Evolutionary conservation across 2,888 invertebrate species (phyloP), one percentile per base, ranked within the genome.

Genomic region (Flexamia atlantica): DNA sequence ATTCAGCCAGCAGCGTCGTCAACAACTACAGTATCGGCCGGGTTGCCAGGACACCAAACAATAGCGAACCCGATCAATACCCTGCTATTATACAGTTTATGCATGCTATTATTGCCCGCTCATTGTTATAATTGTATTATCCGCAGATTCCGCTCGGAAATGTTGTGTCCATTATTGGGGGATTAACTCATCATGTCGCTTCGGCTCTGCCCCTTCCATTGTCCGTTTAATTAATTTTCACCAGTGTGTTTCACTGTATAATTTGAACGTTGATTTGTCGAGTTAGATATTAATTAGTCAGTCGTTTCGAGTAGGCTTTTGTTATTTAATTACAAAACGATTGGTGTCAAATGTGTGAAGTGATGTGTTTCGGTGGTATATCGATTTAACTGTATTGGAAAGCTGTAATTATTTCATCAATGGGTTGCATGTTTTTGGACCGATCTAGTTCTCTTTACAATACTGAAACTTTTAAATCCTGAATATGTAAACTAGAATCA

Each of bases 91-190:
- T 79, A 79, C 79, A 79, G 79, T 79, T 53, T 57, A 79, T 79
- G 53, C 79, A 79, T 57, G 79, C 57, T 57, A 57, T 79, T 72
- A 72, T 20, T 23, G 40, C 32, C 14, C 57, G 57, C 20, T 72
- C 36, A 79, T 79, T 57, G 79, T 79, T 79, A 32, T 79, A 79
- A 79, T 79, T 79, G 79, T 79, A 79, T 79, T 79, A 79, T 17
- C 79, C 57, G 20, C 79, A 30, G 32, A 57, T 53, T 57, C 57
- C 79, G 57, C 50, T 79, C 20, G 50, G 57, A 79, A 79, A 79
- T 72, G 72, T 32, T 79, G 79, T 79, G 79, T 79, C 79, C 32
- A 57, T 79, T 79, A 57, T 79, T 32, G 1, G 30, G 14, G 57
- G 79, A 79, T 79, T 57, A 79, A 57, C 50, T 36, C 57, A 57